Base-by-base conservation (phyloP, 2,888 invertebrate genomes). In the Fragum sueziense region DNA sequence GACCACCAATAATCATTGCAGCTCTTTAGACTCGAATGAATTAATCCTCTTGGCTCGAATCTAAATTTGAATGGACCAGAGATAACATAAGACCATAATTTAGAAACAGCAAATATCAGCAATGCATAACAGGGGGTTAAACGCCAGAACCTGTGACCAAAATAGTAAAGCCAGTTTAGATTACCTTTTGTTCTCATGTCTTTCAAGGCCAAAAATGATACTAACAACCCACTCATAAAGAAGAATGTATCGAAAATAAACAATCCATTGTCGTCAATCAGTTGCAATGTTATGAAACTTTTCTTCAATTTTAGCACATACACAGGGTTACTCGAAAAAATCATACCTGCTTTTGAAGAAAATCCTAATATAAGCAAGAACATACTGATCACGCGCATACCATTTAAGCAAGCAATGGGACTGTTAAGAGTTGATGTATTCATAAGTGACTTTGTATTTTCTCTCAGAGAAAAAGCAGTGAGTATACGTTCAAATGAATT, bases 381-480 rank as follows among this genome's bases (percentile, higher is more conserved):
- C 86, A 90, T 88, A 62, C 87, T 87, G 34, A 90, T 27, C 14
- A 91, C 95, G 84, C 96, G 94, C 34, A 96, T 94, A 9, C 96
- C 95, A 85, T 96, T 96, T 79, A 96, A 95, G 89, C 96, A 95
- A 57, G 95, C 94, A 84, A 96, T 72, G 4, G 82, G 78, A 25
- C 85, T 80, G 20, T 70, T 51, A 1, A 85, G 74, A 54, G 87
- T 85, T 1, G 75, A 51, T 0, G 84, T 84, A 61, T 79, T 73
- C 51, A 87, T n/a, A 11, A 88, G 70, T 57, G 85, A 87, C n/a
- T 33, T 69, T 11, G 79, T 78, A 61, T 86, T 88, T 6, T 70
- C 69, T 27, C 86, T 54, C 22, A 87, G 31, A 2, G 87, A 87
- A 61, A 88, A 87, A 4, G 84, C 73, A 22, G 81, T 34, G 20